phyloP scores from a whole-genome alignment of 2,888 invertebrate genomes.

The Steinernema scapterisci region DNA sequence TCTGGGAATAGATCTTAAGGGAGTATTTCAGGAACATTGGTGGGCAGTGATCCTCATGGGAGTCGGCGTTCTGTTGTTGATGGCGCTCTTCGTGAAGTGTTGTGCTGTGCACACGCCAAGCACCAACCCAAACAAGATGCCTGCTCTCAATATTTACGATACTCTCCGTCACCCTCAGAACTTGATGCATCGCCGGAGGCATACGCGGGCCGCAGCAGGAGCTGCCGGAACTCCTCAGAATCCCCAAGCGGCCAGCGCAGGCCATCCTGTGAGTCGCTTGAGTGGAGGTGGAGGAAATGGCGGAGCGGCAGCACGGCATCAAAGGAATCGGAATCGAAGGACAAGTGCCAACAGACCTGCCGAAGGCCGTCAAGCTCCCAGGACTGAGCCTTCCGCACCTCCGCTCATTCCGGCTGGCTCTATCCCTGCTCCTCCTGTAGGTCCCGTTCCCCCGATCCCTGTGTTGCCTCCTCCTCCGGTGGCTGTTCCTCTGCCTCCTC shows the following conservation, averaged over 20 bases:
- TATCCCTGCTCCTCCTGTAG: slow-evolving; percentile 35
- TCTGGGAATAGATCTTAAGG: slow-evolving; percentile 6
- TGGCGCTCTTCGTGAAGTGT: slow-evolving; percentile 98
- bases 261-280: slow-evolving; percentile 6
- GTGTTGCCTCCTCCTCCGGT: neutral
- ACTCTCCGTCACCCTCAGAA: slow-evolving; percentile 72
- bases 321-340: slow-evolving; percentile 47
- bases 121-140: slow-evolving; percentile 94
- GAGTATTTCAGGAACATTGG: slow-evolving; percentile 78
- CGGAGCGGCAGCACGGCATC: slow-evolving; percentile 39
- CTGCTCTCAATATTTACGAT: slow-evolving; percentile 89
- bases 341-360: slow-evolving; percentile 41
- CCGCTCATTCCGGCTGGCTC: slow-evolving; percentile 15
- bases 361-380: slow-evolving; percentile 20
- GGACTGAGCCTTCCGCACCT: slow-evolving; percentile 30
- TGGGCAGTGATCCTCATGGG: slow-evolving; percentile 91
- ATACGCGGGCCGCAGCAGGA: neutral
- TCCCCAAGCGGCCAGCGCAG: neutral
- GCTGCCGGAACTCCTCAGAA: neutral
- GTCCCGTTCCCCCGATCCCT: slow-evolving; percentile 32
- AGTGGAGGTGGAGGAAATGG: slow-evolving; percentile 40
- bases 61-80: slow-evolving; percentile 87
- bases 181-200: slow-evolving; percentile 39
- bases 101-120: slow-evolving; percentile 99
- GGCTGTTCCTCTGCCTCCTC: neutral